phyloP scores from a whole-genome alignment of 1,140 invertebrate genomes.

The Lepidotrigona ventralis region DNA sequence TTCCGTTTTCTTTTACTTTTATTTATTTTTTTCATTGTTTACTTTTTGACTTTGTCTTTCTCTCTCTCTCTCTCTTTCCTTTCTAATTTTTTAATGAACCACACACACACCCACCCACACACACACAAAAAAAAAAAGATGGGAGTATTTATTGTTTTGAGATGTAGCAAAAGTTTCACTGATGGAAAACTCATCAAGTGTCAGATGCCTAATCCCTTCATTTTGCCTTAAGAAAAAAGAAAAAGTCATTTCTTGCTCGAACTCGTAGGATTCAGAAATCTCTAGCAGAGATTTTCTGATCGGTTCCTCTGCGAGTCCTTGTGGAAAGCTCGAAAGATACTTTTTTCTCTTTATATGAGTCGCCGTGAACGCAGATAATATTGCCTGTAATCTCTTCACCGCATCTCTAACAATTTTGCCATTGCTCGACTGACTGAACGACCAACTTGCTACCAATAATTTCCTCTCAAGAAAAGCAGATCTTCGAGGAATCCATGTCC shows the following conservation, averaged over 20 bases:
- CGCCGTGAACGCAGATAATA: slow-evolving; percentile 38
- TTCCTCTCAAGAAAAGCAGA: no score
- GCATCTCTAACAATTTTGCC: slow-evolving; percentile 36
- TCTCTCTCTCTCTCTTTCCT: background rate
- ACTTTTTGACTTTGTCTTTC: slow-evolving; percentile 29
- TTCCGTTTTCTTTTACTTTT: slow-evolving; percentile 39
- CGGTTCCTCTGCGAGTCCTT: background rate
- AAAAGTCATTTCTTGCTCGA: background rate
- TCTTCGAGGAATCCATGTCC: background rate
- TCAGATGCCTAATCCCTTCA: background rate
- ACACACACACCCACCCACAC: no score
- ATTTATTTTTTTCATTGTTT: slow-evolving; percentile 42
- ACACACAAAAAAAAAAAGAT: no score
- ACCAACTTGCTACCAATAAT: background rate
- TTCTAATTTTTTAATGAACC: background rate
- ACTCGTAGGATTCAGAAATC: slow-evolving; percentile 4
- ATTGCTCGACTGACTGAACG: slow-evolving; percentile 29
- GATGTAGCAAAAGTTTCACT: background rate
- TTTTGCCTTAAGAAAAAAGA: background rate
- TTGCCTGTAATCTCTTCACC: slow-evolving; percentile 33
- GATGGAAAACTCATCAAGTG: background rate
- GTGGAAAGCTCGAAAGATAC: slow-evolving; percentile 25
- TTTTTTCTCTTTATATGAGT: slow-evolving; percentile 36
- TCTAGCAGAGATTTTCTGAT: background rate
- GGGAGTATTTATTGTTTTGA: background rate